phyloP scores from a whole-genome alignment of 2,113 vertebrate species.

The Lepus americanus region DNA sequence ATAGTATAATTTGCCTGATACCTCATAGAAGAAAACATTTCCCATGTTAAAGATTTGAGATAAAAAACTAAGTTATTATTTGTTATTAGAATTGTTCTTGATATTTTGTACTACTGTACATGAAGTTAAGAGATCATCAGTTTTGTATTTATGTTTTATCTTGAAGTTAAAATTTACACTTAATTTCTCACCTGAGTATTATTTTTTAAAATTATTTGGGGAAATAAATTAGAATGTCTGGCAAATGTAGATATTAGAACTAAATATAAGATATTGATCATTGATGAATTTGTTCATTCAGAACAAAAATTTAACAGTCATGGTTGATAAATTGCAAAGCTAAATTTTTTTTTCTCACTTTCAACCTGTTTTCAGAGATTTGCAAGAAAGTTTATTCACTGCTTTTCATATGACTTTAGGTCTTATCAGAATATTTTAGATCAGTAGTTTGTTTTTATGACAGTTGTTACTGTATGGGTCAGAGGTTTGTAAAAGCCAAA shows the following conservation, averaged over 20 bases:
- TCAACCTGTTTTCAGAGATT: slow-evolving; percentile 42
- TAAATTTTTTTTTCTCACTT: slow-evolving; percentile 17
- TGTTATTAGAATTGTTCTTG: neutral
- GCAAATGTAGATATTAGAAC: slow-evolving; percentile 29
- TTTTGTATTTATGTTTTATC: slow-evolving; percentile 37
- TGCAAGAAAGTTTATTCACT: slow-evolving; percentile 48
- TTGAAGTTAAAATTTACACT: slow-evolving; percentile 25
- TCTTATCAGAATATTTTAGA: slow-evolving; percentile 39
- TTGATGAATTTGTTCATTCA: slow-evolving; percentile 34
- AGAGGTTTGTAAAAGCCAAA: slow-evolving; percentile 50
- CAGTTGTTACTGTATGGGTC: neutral
- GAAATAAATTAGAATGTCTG: slow-evolving; percentile 55
- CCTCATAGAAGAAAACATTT: slow-evolving; percentile 16
- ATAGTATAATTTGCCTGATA: slow-evolving; percentile 13
- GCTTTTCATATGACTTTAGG: neutral
- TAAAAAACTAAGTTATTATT: neutral
- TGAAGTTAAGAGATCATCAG: neutral
- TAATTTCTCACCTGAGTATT: slow-evolving; percentile 33
- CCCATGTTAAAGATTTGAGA: neutral
- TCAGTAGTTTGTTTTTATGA: slow-evolving; percentile 39
- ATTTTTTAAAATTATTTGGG: slow-evolving; percentile 5
- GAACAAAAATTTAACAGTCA: slow-evolving; percentile 56
- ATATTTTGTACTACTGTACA: neutral
- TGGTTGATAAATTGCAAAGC: slow-evolving; percentile 10
- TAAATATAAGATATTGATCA: neutral